These are phyloP conservation scores for Myotis vivesi DNA, from an alignment of 2,797 vertebrate genomes.

Conservation along the genomic window DNA sequence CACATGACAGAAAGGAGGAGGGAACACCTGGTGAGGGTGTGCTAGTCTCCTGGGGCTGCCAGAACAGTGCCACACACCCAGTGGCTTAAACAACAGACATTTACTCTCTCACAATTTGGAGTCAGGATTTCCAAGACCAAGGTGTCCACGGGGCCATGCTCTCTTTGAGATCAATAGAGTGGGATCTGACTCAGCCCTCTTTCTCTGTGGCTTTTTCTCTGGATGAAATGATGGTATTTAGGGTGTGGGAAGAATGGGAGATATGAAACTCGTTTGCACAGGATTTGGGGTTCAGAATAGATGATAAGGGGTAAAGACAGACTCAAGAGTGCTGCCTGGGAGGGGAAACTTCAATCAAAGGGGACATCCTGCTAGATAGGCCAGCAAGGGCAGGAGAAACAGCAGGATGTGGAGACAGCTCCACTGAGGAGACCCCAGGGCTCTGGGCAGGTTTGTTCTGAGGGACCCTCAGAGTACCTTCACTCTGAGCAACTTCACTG, in stretches of 20 bases:
- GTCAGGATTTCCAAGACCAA: neutral
- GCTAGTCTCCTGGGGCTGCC: neutral
- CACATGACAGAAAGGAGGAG: neutral
- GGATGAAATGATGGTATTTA: accelerated
- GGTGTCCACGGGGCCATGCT: neutral
- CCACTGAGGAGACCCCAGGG: accelerated
- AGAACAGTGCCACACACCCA: neutral
- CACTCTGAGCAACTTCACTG: accelerated
- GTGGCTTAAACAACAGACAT: neutral
- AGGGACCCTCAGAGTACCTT: neutral
- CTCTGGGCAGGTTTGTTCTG: neutral
- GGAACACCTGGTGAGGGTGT: no score
- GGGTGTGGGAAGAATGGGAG: no score
- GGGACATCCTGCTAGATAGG: accelerated
- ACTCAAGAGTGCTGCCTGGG: neutral
- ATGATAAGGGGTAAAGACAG: accelerated
- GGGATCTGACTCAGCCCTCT: neutral
- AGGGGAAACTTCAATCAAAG: no score
- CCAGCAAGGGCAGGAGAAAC: accelerated
- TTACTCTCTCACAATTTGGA: neutral
- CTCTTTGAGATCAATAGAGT: neutral
- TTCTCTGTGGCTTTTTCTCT: neutral
- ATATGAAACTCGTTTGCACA: no score
- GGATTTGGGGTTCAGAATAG: neutral
- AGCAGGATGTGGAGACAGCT: accelerated